These are phyloP conservation scores for Sebastes hopkinsi DNA, from an alignment of 2,797 vertebrate genomes.

Conservation along the genomic window DNA sequence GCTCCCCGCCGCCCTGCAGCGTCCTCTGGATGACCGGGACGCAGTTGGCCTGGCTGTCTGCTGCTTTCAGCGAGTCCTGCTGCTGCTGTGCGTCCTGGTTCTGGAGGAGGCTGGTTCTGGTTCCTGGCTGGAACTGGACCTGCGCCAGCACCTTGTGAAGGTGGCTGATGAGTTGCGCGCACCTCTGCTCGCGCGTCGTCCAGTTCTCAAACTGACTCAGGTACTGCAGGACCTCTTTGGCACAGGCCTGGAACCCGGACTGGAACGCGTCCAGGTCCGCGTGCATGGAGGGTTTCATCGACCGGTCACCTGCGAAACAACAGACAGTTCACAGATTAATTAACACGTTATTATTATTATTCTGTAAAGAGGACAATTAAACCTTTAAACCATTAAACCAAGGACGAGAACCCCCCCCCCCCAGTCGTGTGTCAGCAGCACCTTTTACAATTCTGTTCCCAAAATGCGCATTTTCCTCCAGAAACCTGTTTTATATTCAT, in stretches of 20 bases:
- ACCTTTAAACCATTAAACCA: not conserved
- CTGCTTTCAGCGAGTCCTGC: too few relatives aligned
- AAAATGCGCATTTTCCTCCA: not conserved
- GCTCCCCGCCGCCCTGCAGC: slow-evolving; percentile 80
- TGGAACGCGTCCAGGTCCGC: slow-evolving; percentile 94
- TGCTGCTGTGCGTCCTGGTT: too few relatives aligned
- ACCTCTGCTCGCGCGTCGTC: slow-evolving; percentile 90
- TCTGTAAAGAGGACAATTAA: not conserved
- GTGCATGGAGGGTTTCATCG: slow-evolving; percentile 89
- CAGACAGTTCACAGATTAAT: slow-evolving; percentile 4
- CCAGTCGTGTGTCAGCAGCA: not conserved
- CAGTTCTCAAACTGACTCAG: slow-evolving; percentile 93
- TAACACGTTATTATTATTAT: not conserved
- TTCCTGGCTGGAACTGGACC: slow-evolving; percentile 83
- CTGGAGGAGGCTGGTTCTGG: too few relatives aligned
- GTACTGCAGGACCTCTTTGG: slow-evolving; percentile 96
- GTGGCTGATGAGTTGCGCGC: slow-evolving; percentile 91
- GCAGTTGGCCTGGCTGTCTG: slow-evolving; percentile 85
- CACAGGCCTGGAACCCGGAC: slow-evolving; percentile 95
- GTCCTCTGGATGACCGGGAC: slow-evolving; percentile 97
- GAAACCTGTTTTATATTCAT: not conserved
- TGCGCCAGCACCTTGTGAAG: slow-evolving; percentile 91
- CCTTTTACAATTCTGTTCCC: not conserved
- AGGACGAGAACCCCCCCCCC: too few relatives aligned
- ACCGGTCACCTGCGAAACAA: slow-evolving; percentile 85